Percentiles rank a stretch among this genome's conserved stretches.
These are phyloP conservation scores for Amaurobius ferox DNA, from an alignment of 2,888 invertebrate species.

Conservation along the genomic window DNA sequence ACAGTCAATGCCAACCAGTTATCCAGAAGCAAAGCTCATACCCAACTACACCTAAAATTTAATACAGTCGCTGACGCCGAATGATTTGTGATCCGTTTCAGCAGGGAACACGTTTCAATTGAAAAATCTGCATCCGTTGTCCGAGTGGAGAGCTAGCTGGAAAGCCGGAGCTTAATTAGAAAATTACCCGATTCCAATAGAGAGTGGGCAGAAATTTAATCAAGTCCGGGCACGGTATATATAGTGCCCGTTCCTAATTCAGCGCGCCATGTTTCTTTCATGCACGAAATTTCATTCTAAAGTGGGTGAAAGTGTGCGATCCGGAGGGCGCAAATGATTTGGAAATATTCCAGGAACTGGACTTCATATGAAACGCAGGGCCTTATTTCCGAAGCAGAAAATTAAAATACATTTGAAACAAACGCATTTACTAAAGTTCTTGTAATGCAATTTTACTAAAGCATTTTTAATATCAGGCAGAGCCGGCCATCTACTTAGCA, in stretches of 20 bases:
- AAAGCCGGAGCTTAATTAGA: not conserved
- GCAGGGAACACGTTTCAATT: not conserved
- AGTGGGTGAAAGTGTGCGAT: not conserved
- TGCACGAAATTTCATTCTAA: constrained; percentile 12
- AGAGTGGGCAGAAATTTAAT: constrained; percentile 6
- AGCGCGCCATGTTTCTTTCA: not conserved
- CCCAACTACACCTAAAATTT: too few relatives aligned
- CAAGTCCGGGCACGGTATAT: not conserved
- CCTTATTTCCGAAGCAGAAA: too few relatives aligned
- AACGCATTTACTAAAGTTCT: too few relatives aligned
- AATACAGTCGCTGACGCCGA: not conserved
- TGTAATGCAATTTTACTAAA: too few relatives aligned
- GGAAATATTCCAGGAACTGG: not conserved
- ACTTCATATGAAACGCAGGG: too few relatives aligned
- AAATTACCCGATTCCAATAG: not conserved
- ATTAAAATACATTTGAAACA: too few relatives aligned
- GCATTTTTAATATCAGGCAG: too few relatives aligned
- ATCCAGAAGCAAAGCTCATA: too few relatives aligned
- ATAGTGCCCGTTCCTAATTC: not conserved
- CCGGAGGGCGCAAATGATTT: not conserved
- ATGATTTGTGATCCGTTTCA: not conserved
- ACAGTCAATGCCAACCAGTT: too few relatives aligned
- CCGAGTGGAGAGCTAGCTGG: not conserved
- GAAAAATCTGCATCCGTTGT: constrained; percentile 1
- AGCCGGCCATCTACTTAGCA: too few relatives aligned